Base-by-base conservation (phyloP, 2,888 invertebrate species). In the Amiota mariae region DNA sequence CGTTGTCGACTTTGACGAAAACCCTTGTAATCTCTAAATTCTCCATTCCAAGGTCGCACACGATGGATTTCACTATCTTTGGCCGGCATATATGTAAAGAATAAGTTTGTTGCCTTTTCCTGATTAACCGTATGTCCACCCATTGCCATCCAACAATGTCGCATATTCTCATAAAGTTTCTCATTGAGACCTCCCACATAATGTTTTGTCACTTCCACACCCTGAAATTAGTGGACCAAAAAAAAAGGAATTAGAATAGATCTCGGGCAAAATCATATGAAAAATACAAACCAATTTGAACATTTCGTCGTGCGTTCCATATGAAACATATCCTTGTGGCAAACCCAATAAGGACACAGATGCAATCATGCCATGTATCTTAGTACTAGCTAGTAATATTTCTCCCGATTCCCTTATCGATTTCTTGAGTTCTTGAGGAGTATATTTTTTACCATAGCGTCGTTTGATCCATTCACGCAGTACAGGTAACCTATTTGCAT, bases 401-500 rank as follows among this genome's bases (percentile, higher is more conserved):
- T 4, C 11, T 6, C 47, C 11, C 8, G 66, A 48, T 18, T 66
- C 48, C 9, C 18, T 47, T 11, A 66, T 15, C 18, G 66, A 66
- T 1, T 36, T 12, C 4, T 3, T 13, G 11, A 80, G 72, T 24
- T 82, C 79, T 13, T 72, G 6, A 8, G 54, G 49, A 8, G 76
- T 76, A 59, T 80, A 81, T 0, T 68, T 46, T 36, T 78, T 73
- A 0, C 83, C 82, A 61, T 77, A 84, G 2, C 85, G 79, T 3
- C 76, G 73, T 46, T 75, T 75, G 0, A 82, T 74, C 80, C 82
- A 87, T 63, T 79, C 80, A 8, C 72, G 74, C 36, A 87, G 61
- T 13, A 81, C 63, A 6, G 78, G 77, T 8, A 77, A 70, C 54
- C 80, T 79, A 68, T 85, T 77, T 0, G 79, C 77, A 54, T 84